Evolutionary conservation across 2,888 invertebrate species (phyloP).

Genomic region (Tetheella fluctuosa): DNA sequence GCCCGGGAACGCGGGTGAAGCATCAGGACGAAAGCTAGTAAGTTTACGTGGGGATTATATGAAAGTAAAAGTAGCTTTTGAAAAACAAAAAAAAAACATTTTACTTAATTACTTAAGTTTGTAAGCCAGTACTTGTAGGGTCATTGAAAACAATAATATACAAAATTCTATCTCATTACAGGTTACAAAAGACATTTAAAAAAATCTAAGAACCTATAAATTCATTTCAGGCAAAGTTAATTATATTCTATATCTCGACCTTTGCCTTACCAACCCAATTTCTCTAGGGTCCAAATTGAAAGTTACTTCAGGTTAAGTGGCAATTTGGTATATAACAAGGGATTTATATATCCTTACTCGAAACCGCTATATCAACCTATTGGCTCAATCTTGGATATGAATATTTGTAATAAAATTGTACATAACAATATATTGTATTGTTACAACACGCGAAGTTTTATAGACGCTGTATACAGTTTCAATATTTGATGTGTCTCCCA

Average conservation of each 20-base stretch:
- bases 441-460: background rate
- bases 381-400: background rate
- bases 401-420: background rate
- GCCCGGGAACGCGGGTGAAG: too few species aligned
- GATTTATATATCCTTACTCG: background rate
- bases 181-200: too few species aligned
- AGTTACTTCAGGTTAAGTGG: conserved; percentile 6
- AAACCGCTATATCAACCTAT: background rate
- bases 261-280: background rate
- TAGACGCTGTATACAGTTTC: background rate
- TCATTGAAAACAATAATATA: too few species aligned
- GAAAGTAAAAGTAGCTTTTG: too few species aligned
- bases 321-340: background rate
- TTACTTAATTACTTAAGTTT: too few species aligned
- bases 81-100: too few species aligned
- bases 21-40: too few species aligned
- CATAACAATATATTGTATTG: conserved; percentile 1
- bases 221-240: background rate
- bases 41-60: too few species aligned
- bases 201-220: background rate
- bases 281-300: conserved; percentile 3
- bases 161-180: too few species aligned
- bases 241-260: conserved; percentile 1
- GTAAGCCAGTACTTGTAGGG: too few species aligned
- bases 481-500: background rate